Conservation (phyloP, 2,888 invertebrate species). For the Callinectes sapidus region DNA sequence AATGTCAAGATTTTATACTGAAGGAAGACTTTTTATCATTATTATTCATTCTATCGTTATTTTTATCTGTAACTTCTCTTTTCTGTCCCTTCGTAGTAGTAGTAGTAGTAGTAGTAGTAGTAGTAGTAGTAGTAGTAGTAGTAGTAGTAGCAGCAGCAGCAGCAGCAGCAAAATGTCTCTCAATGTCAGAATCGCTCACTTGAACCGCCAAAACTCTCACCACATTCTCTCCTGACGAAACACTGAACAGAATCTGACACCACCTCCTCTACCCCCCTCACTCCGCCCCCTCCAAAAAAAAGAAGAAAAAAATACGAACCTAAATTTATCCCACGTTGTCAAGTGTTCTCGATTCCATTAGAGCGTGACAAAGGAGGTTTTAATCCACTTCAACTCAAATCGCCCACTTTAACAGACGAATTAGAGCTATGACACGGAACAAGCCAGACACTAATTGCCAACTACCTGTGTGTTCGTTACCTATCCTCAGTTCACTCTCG, state of each 20-base stretch:
- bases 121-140: background rate
- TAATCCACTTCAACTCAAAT: background rate
- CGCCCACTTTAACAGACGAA: background rate
- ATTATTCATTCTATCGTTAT: too few relatives aligned
- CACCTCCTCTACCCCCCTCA: too few relatives aligned
- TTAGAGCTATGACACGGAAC: background rate
- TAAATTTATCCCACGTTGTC: too few relatives aligned
- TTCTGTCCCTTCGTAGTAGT: background rate
- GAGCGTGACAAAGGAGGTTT: background rate
- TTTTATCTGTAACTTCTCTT: too few relatives aligned
- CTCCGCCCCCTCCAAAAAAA: too few relatives aligned
- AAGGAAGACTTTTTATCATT: too few relatives aligned
- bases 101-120: constrained; percentile 9
- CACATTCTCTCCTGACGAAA: too few relatives aligned
- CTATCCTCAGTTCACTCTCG: background rate
- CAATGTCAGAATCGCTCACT: too few relatives aligned
- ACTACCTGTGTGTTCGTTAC: background rate
- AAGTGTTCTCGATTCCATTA: background rate
- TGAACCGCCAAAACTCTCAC: too few relatives aligned
- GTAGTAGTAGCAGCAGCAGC: background rate
- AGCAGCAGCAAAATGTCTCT: background rate
- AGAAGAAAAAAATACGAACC: too few relatives aligned
- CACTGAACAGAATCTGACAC: too few relatives aligned
- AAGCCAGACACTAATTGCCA: background rate
- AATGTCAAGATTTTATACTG: too few relatives aligned